These are phyloP conservation scores for Stictonetta naevosa DNA, from an alignment of 2,113 vertebrate genomes.

Conservation along the genomic window DNA sequence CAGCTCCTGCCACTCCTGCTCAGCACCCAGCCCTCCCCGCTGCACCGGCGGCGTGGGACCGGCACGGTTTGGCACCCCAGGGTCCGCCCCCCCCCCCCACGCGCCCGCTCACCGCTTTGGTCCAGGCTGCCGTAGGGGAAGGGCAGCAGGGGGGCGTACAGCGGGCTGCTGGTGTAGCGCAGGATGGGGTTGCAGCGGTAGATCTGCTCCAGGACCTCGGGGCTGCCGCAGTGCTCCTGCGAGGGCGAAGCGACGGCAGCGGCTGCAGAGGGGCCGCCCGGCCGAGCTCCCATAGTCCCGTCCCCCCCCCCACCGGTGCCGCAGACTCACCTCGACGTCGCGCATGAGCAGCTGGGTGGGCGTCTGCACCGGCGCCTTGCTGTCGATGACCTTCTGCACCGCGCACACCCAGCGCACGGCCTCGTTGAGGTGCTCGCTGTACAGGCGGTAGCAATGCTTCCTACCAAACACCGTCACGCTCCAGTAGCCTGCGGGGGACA, in stretches of 20 bases:
- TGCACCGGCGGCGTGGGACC: accelerated
- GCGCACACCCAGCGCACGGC: constrained; percentile 92
- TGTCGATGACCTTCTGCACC: constrained; percentile 91
- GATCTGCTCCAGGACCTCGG: constrained; percentile 92
- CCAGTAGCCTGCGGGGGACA: constrained; percentile 86
- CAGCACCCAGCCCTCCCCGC: accelerated
- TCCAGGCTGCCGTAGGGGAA: constrained; percentile 89
- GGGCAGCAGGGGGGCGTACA: constrained; percentile 93
- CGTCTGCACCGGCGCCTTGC: constrained; percentile 91
- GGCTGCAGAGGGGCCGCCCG: background rate
- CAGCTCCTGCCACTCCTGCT: accelerated
- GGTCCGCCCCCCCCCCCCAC: too few species aligned
- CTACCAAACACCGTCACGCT: constrained; percentile 92
- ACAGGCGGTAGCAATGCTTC: constrained; percentile 91
- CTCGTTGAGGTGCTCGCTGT: constrained; percentile 91
- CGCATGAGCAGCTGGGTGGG: constrained; percentile 94
- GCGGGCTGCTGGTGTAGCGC: constrained; percentile 89
- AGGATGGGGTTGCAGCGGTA: constrained; percentile 93
- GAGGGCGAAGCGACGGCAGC: background rate
- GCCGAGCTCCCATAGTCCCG: accelerated
- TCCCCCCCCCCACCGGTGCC: accelerated
- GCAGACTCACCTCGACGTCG: constrained; percentile 86
- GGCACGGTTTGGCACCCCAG: background rate
- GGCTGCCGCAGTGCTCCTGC: constrained; percentile 90
- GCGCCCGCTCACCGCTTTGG: constrained; percentile 82